Base-by-base conservation (phyloP, 2,797 vertebrate species). In the Allochrocebus solatus region DNA sequence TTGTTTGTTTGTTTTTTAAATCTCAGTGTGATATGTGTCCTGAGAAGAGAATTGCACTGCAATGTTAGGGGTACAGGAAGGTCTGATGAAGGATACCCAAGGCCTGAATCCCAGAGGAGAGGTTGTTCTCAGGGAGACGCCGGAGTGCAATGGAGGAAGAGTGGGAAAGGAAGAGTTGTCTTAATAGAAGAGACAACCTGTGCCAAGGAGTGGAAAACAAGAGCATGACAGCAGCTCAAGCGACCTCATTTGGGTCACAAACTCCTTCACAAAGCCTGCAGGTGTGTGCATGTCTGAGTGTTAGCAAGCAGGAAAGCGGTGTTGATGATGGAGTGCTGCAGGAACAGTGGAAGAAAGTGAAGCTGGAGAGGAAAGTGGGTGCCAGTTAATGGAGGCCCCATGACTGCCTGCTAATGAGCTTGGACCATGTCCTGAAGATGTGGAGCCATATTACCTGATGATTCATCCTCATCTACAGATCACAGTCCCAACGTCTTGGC, bases 351-450 rank as follows among this genome's bases (percentile, higher is more conserved):
- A 89, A n/a, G 57, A 39, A 48, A 53, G 22, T 5, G 24, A 72
- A 50, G 57, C 13, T 21, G 24, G 17, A 48, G 33, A 80, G 70
- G 26, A 79, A 53, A 61, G 26, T 30, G 55, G 19, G 50, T 7
- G 1, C 1, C 67, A 55, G 22, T 7, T 61, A 24, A 4, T 0
- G 4, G 33, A 46, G 36, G n/a, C 16, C 4, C 10, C 4, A 0
- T 14, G 21, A 7, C 64, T 59, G 5, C 0, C 39, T 84, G 74
- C n/a, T 41, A 39, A 64, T 0, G 48, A 50, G 26, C 19, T 36
- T 64, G 24, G 2, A 80, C 26, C 4, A 0, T 0, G 24, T 64
- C 33, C n/a, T 76, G 16, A 36, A 67, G 55, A 84, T 48, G 70
- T 48, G 36, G 2, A 28, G 8, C 13, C 19, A 3, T 22, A 30